Percentiles rank a stretch among this genome's conserved stretches.
Evolutionary conservation across 2,888 invertebrate species (phyloP).

Genomic region (Eristalis intricaria): DNA sequence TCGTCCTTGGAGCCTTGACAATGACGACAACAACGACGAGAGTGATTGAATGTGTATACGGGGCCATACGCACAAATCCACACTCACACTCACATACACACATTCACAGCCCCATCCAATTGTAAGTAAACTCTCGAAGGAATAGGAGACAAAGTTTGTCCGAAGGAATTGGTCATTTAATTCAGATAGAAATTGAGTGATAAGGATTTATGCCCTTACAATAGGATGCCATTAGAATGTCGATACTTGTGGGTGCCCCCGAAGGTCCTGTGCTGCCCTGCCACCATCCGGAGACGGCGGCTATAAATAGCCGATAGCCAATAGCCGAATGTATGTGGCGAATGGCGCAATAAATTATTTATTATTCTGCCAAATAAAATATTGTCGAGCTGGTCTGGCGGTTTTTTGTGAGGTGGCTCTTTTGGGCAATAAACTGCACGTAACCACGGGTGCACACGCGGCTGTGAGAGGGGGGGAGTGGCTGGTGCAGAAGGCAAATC

Average conservation of each 20-base stretch:
- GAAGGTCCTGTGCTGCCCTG: neutral
- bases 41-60: conserved; percentile 44
- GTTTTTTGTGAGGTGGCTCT: neutral
- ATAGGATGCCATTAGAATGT: conserved; percentile 52
- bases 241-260: conserved; percentile 50
- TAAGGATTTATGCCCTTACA: conserved; percentile 60
- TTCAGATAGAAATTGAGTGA: conserved; percentile 59
- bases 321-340: conserved; percentile 24
- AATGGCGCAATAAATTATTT: conserved; percentile 54
- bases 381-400: neutral
- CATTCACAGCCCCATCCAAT: neutral
- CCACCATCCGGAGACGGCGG: neutral
- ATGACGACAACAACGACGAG: conserved; percentile 28
- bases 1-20: conserved; percentile 37
- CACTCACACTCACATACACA: neutral
- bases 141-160: conserved; percentile 9
- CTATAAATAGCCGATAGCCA: conserved; percentile 33
- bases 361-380: conserved; percentile 56
- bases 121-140: neutral
- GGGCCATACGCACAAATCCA: conserved; percentile 7
- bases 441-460: conserved; percentile 17
- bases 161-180: conserved; percentile 51
- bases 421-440: conserved; percentile 46
- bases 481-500: conserved; percentile 26
- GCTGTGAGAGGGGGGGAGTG: neutral